Conservation (phyloP, 2,888 invertebrate genomes). For the Flabesymbios commensalis region DNA sequence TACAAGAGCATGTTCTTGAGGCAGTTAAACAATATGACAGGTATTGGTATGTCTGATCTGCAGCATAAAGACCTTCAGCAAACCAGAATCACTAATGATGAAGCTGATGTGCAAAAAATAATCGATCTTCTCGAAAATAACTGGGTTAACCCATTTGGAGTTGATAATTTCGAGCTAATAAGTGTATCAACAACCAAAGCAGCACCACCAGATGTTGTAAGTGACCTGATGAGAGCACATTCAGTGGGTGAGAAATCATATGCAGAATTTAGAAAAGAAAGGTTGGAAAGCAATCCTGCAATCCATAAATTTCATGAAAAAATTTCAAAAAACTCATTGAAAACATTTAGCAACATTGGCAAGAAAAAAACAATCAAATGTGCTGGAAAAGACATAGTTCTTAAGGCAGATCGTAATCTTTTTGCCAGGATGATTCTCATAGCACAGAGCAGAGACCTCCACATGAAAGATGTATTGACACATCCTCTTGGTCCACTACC, state of each 20-base stretch:
- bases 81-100: too few species aligned
- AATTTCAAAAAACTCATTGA: conserved; percentile 24
- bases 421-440: not conserved
- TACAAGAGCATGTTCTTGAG: conserved; percentile 1
- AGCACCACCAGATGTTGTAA: conserved; percentile 19
- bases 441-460: not conserved
- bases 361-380: conserved; percentile 10
- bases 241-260: conserved; percentile 22
- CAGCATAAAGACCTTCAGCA: too few species aligned
- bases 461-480: conserved; percentile 13
- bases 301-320: conserved; percentile 5
- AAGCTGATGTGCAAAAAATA: too few species aligned
- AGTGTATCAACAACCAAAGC: conserved; percentile 11
- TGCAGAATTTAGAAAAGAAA: conserved; percentile 21
- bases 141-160: conserved; percentile 22
- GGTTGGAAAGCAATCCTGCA: too few species aligned
- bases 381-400: not conserved
- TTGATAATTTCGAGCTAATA: conserved; percentile 9
- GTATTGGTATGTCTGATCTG: too few species aligned
- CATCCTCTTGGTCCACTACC: conserved; percentile 29
- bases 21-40: conserved; percentile 2
- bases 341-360: too few species aligned
- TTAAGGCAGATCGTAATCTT: not conserved
- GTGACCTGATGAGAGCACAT: conserved; percentile 20
- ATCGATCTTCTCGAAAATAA: conserved; percentile 8